These are phyloP conservation scores for Lophochroa leadbeateri DNA, from an alignment of 2,113 vertebrate species.

Conservation along the genomic window DNA sequence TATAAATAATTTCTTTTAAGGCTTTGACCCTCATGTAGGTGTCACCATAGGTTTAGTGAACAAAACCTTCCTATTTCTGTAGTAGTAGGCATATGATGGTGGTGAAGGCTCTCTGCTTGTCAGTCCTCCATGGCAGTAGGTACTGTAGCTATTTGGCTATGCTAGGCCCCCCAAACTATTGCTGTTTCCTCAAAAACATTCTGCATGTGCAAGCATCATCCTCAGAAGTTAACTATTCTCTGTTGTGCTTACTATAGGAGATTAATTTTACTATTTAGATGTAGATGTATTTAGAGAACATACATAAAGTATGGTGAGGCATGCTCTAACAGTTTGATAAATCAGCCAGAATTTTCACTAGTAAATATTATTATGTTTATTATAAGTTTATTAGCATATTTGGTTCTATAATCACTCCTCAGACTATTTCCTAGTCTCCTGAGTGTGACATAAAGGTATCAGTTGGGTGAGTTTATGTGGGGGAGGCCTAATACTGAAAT, in stretches of 20 bases:
- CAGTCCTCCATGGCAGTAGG: background rate
- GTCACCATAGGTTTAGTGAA: background rate
- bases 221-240: background rate
- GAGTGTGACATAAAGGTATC: background rate
- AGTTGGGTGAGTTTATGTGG: background rate
- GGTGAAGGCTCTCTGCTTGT: background rate
- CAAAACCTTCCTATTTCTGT: background rate
- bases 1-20: background rate
- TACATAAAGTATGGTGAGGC: background rate
- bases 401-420: background rate
- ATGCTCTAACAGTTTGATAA: background rate
- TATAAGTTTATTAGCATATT: background rate
- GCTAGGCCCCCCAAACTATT: background rate
- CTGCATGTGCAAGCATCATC: background rate
- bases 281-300: background rate
- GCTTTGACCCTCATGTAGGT: background rate
- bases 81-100: background rate
- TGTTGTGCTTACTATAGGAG: background rate
- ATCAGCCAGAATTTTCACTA: background rate
- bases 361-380: background rate
- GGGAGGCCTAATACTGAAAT: background rate
- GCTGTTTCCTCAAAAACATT: background rate
- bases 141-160: rapidly evolving
- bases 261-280: background rate
- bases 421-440: background rate